Percentiles rank a stretch among this genome's conserved stretches.
Conservation (phyloP, 2,888 invertebrate species). For the Eilema caniola region DNA sequence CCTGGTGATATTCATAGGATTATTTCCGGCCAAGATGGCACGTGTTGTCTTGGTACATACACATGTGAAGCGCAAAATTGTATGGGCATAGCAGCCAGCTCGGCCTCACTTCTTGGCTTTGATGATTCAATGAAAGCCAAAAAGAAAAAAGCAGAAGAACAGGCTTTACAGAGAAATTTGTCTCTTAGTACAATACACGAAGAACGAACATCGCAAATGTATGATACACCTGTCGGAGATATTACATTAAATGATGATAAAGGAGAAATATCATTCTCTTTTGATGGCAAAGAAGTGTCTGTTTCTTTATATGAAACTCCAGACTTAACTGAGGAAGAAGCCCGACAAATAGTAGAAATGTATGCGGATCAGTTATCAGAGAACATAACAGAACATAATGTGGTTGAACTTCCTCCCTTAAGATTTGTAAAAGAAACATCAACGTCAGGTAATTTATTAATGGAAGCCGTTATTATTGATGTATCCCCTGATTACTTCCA, state of each 20-base stretch:
- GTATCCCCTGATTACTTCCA: conserved; percentile 94
- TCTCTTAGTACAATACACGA: conserved; percentile 96
- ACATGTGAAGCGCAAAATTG: conserved; percentile 97
- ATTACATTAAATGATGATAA: conserved; percentile 92
- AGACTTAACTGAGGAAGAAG: conserved; percentile 96
- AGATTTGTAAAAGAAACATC: conserved; percentile 96
- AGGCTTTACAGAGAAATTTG: conserved; percentile 90
- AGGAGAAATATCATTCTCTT: conserved; percentile 95
- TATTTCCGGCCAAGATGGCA: conserved; percentile 96
- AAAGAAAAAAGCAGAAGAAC: conserved; percentile 84
- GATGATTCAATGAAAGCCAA: conserved; percentile 90
- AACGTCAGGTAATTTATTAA: conserved; percentile 93
- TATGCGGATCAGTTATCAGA: conserved; percentile 97
- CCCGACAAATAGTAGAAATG: conserved; percentile 96
- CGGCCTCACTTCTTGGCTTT: conserved; percentile 95
- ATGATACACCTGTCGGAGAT: conserved; percentile 93
- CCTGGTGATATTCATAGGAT: conserved; percentile 97
- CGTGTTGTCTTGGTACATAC: conserved; percentile 95
- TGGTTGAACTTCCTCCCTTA: conserved; percentile 94
- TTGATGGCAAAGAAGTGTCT: conserved; percentile 96
- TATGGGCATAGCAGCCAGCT: conserved; percentile 96
- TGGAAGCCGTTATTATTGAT: conserved; percentile 97
- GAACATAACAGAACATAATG: conserved; percentile 94
- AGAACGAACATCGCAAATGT: conserved; percentile 95
- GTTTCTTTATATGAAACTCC: conserved; percentile 97